Base-by-base conservation (phyloP, 2,797 vertebrate genomes). In the Pristis pectinata region DNA sequence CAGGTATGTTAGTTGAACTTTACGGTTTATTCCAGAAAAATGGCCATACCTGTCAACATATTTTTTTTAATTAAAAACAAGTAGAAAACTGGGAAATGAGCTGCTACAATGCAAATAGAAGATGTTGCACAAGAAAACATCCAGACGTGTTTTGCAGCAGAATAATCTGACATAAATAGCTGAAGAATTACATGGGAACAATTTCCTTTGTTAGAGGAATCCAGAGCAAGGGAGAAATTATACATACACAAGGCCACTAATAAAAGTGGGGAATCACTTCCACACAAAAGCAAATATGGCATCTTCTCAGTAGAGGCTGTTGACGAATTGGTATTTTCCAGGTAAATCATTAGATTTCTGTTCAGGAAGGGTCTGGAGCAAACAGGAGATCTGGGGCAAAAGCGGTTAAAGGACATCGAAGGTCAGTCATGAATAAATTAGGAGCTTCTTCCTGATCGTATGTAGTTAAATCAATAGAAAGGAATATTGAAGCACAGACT, bases 21-120 rank as follows among this genome's bases (percentile, higher is more conserved):
- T 98, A 91, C 98, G 98, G 96, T 98, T 98, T 96, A 98, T 98
- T 95, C 98, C 98, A 95, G 98, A 98, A 97, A 98, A 98, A 97
- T 98, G 98, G 0, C 98, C 98, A 95, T 98, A 98, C 98, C 98
- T 98, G 93, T 95, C 96, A 96, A 95, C 1, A 74, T 44, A 72
- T 11, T 24, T 24, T n/a, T 67, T 74, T 0, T 24, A 10, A 49
- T 67, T 76, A 53, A 74, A 93, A 41, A 93, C 44, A 17, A 24
- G 17, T 17, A 91, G 19, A 22, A 34, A 22, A 59, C 59, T 91
- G n/a, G 10, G 64, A 91, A 11, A 17, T 8, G 0, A 80, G 37
- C 17, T 22, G 5, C 41, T n/a, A n/a, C n/a, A n/a, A 64, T 64
- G 15, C 61, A 64, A 64, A 61, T 64, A 59, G 7, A 8, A 64